Conservation (phyloP, 2,797 vertebrate species). For the Euthynnus affinis region DNA sequence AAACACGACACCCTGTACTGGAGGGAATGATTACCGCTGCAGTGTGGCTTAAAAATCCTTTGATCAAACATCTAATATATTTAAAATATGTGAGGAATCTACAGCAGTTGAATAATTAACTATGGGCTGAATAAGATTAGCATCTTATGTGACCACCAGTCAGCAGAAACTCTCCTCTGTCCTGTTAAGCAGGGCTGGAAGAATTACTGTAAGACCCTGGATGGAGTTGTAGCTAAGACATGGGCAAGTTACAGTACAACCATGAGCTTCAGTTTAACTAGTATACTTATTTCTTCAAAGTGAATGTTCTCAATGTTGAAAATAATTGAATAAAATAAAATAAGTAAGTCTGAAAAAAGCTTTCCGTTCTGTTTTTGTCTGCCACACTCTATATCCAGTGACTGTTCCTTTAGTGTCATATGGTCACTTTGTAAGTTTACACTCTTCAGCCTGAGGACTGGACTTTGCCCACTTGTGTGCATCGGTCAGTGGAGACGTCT, state of each 20-base stretch:
- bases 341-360: neutral
- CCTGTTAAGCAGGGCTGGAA: constrained; percentile 12
- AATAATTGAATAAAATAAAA: neutral
- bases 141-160: constrained; percentile 14
- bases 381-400: neutral
- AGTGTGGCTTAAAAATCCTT: constrained; percentile 5
- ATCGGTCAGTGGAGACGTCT: constrained; percentile 49
- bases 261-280: neutral
- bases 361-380: neutral
- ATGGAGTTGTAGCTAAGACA: neutral
- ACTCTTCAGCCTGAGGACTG: constrained; percentile 33
- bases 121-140: constrained; percentile 3
- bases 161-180: constrained; percentile 14
- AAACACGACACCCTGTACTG: constrained; percentile 3
- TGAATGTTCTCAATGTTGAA: neutral
- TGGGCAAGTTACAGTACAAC: neutral
- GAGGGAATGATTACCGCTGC: constrained; percentile 21
- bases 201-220: neutral
- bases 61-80: constrained; percentile 34
- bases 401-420: constrained; percentile 16
- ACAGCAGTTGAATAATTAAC: constrained; percentile 69
- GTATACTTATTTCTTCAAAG: neutral
- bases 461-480: constrained; percentile 48
- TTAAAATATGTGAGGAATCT: constrained; percentile 68
- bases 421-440: constrained; percentile 20